Evolutionary conservation across 2,888 invertebrate genomes (phyloP).

Genomic region (Leucania comma): DNA sequence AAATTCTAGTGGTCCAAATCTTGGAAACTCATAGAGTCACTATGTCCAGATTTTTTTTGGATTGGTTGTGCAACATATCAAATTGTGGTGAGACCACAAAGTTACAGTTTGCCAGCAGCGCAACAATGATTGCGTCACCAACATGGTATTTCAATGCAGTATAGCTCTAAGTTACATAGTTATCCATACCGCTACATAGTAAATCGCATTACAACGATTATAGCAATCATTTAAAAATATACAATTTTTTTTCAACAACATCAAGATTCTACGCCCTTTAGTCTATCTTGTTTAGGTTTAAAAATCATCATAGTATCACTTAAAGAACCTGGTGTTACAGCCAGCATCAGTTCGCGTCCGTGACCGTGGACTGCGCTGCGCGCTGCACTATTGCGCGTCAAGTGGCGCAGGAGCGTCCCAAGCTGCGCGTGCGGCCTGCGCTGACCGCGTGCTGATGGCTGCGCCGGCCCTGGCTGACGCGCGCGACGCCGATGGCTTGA

Average conservation of each 20-base stretch:
- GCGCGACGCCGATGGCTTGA: conserved; percentile 98
- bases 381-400: conserved; percentile 98
- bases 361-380: conserved; percentile 96
- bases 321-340: conserved; percentile 62
- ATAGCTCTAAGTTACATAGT: not conserved
- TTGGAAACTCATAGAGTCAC: not conserved
- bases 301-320: not conserved
- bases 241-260: not conserved
- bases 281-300: not conserved
- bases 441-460: conserved; percentile 95
- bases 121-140: not conserved
- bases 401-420: conserved; percentile 93
- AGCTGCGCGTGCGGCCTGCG: conserved; percentile 96
- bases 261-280: not conserved
- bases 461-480: conserved; percentile 96
- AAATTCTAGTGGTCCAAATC: not conserved
- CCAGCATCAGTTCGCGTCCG: conserved; percentile 91
- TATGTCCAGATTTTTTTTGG: not conserved
- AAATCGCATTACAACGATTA: not conserved
- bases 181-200: not conserved
- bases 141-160: not conserved
- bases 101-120: not conserved
- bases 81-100: not conserved
- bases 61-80: not conserved
- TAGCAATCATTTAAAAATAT: not conserved